These are phyloP conservation scores for Steinernema feltiae DNA, from an alignment of 1,140 invertebrate genomes.

Conservation along the genomic window DNA sequence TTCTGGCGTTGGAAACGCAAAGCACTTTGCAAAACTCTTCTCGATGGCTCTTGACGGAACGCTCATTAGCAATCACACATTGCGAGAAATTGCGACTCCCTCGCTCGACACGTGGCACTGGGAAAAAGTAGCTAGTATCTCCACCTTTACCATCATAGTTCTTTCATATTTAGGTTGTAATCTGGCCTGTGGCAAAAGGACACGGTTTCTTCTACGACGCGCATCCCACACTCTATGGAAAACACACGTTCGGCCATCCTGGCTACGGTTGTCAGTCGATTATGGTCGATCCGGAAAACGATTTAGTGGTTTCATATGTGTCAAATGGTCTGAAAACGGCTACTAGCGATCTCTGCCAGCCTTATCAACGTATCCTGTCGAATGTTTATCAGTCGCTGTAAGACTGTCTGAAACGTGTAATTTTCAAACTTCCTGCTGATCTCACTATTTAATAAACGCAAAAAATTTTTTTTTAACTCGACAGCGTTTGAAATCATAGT, in stretches of 20 bases:
- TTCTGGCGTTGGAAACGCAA: constrained; percentile 46
- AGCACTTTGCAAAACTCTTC: constrained; percentile 48
- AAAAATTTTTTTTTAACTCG: too few relatives aligned
- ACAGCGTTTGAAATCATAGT: too few relatives aligned
- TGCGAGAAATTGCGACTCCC: constrained; percentile 20
- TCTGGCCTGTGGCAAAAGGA: constrained; percentile 39
- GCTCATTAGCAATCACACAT: constrained; percentile 30
- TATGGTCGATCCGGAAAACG: constrained; percentile 35
- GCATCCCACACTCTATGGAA: constrained; percentile 26
- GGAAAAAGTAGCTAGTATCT: constrained; percentile 21
- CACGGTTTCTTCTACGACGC: constrained; percentile 40
- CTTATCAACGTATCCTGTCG: constrained; percentile 36
- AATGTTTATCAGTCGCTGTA: constrained; percentile 23
- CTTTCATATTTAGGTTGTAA: not conserved
- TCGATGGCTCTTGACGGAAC: constrained; percentile 29
- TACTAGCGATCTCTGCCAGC: constrained; percentile 40
- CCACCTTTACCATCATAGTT: not conserved
- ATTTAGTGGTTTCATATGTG: constrained; percentile 39
- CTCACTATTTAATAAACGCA: constrained; percentile 7
- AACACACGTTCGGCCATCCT: constrained; percentile 44
- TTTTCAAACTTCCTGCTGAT: not conserved
- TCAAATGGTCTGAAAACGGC: constrained; percentile 47
- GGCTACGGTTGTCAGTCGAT: constrained; percentile 46
- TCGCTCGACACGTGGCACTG: constrained; percentile 37
- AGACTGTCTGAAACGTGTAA: not conserved